Evolutionary conservation across 1,140 invertebrate species (phyloP), one percentile per base, ranked within the genome.

Genomic region (Sesamia nonagrioides): DNA sequence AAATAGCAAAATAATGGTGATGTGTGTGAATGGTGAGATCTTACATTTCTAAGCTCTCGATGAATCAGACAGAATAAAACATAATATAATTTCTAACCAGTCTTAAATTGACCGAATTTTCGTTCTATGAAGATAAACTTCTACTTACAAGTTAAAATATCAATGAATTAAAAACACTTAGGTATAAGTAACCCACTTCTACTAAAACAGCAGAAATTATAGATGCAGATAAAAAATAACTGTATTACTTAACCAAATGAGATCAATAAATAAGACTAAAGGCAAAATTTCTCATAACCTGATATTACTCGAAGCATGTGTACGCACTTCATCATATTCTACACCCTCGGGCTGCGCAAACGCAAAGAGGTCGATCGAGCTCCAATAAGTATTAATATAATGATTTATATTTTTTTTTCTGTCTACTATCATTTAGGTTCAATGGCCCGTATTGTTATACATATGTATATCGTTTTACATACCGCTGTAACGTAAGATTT

Each of bases 281-380:
- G 52, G 21, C 60, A 63, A 75, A 76, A 74, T 81, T 80, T 75
- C 61, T 52, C 56, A 60, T 52, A 80, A 66, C 42, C 69, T 21
- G 18, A 61, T 61, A 75, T 75, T 68, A 75, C 52, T 60, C 58
- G 13, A 48, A 21, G 18, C 42, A 68, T 68, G 48, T 54, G 68
- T 71, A 77, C 42, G 61, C 74, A 77, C 60, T 77, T 37, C 42
- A 77, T 77, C 61, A 77, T 54, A 68, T 40, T 60, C 48, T 54
- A 66, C 45, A 61, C 74, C 68, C 74, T 77, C 33, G 18, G 74
- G 74, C 74, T 52, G 45, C 17, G 40, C 48, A 54, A 52, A 42
- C 68, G 71, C 60, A 80, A 80, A 63, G 66, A 73, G 77, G 81
- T 82, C 81, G 60, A 77, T 77, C 81, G 68, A 77, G 78, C 58